Evolutionary conservation across 1,140 invertebrate species (phyloP).

Genomic region (Drosophila mauritiana): DNA sequence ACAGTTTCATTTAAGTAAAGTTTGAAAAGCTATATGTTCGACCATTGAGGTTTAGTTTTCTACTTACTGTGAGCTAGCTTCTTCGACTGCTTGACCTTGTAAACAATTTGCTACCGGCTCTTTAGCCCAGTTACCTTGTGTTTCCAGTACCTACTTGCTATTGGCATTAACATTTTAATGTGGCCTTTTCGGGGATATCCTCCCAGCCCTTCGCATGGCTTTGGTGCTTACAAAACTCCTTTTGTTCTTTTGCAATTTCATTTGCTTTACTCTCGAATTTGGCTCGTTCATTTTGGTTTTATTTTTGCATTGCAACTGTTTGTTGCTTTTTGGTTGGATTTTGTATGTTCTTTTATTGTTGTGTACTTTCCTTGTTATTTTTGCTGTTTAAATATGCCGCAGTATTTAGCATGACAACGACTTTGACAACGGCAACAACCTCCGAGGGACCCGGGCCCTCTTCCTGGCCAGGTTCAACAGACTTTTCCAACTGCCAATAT

Average conservation of each 20-base stretch:
- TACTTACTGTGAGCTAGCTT: background rate
- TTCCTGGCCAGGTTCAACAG: constrained; percentile 61
- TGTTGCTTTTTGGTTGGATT: constrained; percentile 8
- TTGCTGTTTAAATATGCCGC: constrained; percentile 73
- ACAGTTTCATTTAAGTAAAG: background rate
- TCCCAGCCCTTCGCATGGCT: constrained; percentile 5
- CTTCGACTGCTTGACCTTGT: constrained; percentile 7
- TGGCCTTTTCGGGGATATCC: constrained; percentile 12
- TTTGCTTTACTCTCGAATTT: constrained; percentile 47
- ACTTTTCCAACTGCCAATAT: constrained; percentile 72
- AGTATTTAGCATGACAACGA: constrained; percentile 81
- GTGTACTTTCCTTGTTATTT: constrained; percentile 60
- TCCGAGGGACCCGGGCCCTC: constrained; percentile 17
- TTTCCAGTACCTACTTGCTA: constrained; percentile 54
- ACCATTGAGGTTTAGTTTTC: background rate
- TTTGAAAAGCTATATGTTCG: background rate
- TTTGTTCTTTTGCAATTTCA: constrained; percentile 69
- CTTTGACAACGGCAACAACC: constrained; percentile 55
- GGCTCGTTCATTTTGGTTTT: constrained; percentile 1
- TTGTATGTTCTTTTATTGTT: constrained; percentile 18
- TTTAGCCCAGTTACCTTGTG: constrained; percentile 21
- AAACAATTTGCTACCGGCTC: constrained; percentile 21
- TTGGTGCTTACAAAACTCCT: constrained; percentile 45
- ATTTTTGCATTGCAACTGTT: constrained; percentile 17
- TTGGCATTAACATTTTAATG: constrained; percentile 77